These are phyloP conservation scores for Troglohyphantes excavatus DNA, from an alignment of 2,888 invertebrate genomes.

Conservation along the genomic window DNA sequence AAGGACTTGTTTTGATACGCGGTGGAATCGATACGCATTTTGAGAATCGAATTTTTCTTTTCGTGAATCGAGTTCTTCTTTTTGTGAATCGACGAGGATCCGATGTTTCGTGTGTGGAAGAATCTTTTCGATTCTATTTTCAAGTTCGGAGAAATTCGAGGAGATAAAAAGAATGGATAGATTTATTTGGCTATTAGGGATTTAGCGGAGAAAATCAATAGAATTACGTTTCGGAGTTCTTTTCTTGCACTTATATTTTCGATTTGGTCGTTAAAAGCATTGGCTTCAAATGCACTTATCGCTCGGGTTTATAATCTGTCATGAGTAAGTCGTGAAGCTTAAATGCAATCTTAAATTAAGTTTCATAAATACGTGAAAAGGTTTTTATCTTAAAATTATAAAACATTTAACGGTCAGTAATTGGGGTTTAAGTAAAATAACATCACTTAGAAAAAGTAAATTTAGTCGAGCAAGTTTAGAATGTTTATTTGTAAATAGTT, in stretches of 20 bases:
- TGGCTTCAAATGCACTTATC: too few relatives aligned
- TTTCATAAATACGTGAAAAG: too few relatives aligned
- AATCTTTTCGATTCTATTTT: not conserved
- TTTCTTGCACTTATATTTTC: not conserved
- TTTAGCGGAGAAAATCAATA: not conserved
- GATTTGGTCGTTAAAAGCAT: not conserved
- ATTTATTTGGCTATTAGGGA: not conserved
- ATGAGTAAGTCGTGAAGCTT: too few relatives aligned
- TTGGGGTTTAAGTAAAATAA: too few relatives aligned
- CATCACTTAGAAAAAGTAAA: too few relatives aligned
- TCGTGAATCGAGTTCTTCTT: too few relatives aligned
- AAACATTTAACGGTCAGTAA: too few relatives aligned
- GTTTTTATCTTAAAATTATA: too few relatives aligned
- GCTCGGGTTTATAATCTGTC: too few relatives aligned
- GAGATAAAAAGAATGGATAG: not conserved
- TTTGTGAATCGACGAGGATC: not conserved
- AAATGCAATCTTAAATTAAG: too few relatives aligned
- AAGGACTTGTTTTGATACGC: slow-evolving; percentile 31
- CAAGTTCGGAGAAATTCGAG: not conserved
- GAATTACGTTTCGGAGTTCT: not conserved
- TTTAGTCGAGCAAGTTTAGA: too few relatives aligned
- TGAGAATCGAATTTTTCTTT: not conserved
- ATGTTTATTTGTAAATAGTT: too few relatives aligned
- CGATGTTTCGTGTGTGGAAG: not conserved
- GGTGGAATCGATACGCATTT: slow-evolving; percentile 13